These are phyloP conservation scores for Agriotes lineatus DNA, from an alignment of 2,888 invertebrate genomes.

Conservation along the genomic window DNA sequence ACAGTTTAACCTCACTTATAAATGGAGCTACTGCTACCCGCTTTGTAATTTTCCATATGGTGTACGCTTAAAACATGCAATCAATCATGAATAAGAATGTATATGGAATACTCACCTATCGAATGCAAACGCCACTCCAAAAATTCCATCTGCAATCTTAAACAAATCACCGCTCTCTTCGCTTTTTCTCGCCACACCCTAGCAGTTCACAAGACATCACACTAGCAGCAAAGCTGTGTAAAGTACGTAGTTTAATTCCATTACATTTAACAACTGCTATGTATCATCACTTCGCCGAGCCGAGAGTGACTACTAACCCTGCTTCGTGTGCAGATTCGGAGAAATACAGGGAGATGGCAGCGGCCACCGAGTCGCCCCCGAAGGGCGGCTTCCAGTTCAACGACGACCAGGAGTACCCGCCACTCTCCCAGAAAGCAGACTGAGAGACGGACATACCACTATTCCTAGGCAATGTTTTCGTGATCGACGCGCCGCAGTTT, in stretches of 20 bases:
- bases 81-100: too few relatives aligned
- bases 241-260: slow-evolving; percentile 8
- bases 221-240: slow-evolving; percentile 10
- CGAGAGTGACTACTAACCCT: too few relatives aligned
- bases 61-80: too few relatives aligned
- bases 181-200: slow-evolving; percentile 7
- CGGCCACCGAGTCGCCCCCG: slow-evolving; percentile 78
- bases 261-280: neutral
- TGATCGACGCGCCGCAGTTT: slow-evolving; percentile 43
- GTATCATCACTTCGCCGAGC: too few relatives aligned
- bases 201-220: slow-evolving; percentile 4
- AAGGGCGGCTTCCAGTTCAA: slow-evolving; percentile 80
- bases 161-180: neutral
- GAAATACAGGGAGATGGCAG: slow-evolving; percentile 80
- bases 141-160: neutral
- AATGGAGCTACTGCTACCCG: too few relatives aligned
- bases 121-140: too few relatives aligned
- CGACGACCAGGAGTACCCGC: slow-evolving; percentile 87
- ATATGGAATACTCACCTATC: too few relatives aligned
- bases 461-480: slow-evolving; percentile 45
- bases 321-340: slow-evolving; percentile 74
- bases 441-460: slow-evolving; percentile 58
- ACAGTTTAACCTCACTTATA: too few relatives aligned
- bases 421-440: slow-evolving; percentile 76
- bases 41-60: too few relatives aligned